phyloP scores from a whole-genome alignment of 2,113 vertebrate species.

The Bufo gargarizans region DNA sequence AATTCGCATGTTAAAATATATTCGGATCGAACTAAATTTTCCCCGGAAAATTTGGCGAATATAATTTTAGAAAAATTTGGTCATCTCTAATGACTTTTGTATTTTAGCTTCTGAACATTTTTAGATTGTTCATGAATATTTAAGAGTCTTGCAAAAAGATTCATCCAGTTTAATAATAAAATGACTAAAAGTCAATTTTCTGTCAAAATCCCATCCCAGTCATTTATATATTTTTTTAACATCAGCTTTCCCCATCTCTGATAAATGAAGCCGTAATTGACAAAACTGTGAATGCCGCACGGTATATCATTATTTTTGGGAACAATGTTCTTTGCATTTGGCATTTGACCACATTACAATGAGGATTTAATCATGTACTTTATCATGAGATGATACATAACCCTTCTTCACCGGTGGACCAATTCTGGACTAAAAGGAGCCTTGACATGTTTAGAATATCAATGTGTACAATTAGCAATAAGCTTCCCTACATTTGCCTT shows the following conservation, averaged over 20 bases:
- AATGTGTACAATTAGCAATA: not conserved
- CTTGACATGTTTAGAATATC: not conserved
- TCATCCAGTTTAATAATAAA: not conserved
- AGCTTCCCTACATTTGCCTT: not conserved
- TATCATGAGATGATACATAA: conserved; percentile 7
- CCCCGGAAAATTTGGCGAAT: too few relatives aligned
- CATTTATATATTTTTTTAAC: conserved; percentile 7
- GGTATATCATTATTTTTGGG: conserved; percentile 6
- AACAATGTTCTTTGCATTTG: conserved; percentile 4
- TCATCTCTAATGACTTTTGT: not conserved
- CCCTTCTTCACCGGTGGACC: not conserved
- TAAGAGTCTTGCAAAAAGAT: not conserved
- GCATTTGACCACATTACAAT: not conserved
- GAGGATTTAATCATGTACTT: conserved; percentile 9
- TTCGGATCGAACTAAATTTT: too few relatives aligned
- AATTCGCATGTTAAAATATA: too few relatives aligned
- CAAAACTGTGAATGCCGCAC: not conserved
- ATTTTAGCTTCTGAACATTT: not conserved
- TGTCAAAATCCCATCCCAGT: not conserved
- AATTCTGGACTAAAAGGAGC: not conserved
- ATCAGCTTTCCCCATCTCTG: conserved; percentile 10
- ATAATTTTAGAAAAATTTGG: too few relatives aligned
- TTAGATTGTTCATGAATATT: not conserved
- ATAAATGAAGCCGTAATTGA: conserved; percentile 19
- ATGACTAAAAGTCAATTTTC: conserved; percentile 9